Evolutionary conservation across 2,113 vertebrate genomes (phyloP).

Genomic region (Gadus macrocephalus): DNA sequence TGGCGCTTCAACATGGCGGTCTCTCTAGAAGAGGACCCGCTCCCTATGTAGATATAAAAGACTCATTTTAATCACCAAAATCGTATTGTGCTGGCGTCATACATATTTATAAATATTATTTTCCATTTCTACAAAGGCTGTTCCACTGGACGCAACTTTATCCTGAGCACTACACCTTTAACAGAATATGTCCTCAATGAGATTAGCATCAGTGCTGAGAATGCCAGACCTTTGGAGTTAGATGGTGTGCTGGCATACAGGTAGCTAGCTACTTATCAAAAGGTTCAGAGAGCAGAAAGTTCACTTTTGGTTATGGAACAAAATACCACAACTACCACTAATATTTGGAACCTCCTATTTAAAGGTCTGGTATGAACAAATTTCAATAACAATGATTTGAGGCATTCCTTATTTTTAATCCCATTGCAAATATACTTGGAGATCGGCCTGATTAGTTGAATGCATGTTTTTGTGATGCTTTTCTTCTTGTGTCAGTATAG

Average conservation of each 20-base stretch:
- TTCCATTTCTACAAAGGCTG: no score
- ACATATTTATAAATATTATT: no score
- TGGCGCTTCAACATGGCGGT: no score
- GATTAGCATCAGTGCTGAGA: constrained; percentile 2
- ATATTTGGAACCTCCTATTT: constrained; percentile 2
- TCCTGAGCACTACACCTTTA: no score
- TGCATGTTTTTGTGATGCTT: not conserved
- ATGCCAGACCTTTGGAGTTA: constrained; percentile 57
- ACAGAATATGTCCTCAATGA: no score
- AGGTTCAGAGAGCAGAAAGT: constrained; percentile 43
- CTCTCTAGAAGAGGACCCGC: no score
- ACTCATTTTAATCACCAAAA: no score
- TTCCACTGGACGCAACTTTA: no score
- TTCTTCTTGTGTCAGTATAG: not conserved
- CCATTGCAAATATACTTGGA: not conserved
- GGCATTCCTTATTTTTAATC: not conserved
- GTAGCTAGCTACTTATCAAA: constrained; percentile 42
- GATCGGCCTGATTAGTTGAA: no score
- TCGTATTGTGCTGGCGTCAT: no score
- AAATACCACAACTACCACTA: not conserved
- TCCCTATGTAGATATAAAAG: no score
- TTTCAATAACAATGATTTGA: not conserved
- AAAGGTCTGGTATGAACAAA: not conserved
- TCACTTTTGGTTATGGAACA: not conserved
- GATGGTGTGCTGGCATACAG: not conserved